phyloP scores from a whole-genome alignment of 2,797 vertebrate species.

The Toxotes lorentzi region DNA sequence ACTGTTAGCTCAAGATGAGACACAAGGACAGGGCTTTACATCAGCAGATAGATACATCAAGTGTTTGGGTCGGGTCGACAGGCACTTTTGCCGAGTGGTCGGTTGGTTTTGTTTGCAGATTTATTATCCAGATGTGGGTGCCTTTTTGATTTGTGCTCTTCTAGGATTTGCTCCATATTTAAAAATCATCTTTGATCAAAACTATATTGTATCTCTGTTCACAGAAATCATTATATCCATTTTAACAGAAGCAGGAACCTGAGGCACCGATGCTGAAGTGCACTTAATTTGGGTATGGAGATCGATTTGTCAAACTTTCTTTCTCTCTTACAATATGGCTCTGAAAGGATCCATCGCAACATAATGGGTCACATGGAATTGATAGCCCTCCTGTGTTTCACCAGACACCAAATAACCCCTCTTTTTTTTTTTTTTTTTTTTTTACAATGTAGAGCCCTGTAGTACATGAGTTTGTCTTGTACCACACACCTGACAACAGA shows the following conservation, averaged over 20 bases:
- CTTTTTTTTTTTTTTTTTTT: no score
- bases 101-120: conserved; percentile 61
- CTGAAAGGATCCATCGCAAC: conserved; percentile 70
- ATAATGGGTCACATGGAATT: conserved; percentile 51
- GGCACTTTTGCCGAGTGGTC: conserved; percentile 87
- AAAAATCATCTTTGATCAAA: conserved; percentile 72
- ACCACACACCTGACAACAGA: conserved; percentile 69
- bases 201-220: conserved; percentile 76
- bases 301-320: conserved; percentile 76
- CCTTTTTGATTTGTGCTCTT: conserved; percentile 80
- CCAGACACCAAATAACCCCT: conserved; percentile 56
- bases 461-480: conserved; percentile 75
- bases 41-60: conserved; percentile 76
- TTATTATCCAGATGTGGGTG: conserved; percentile 63
- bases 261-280: conserved; percentile 91
- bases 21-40: conserved; percentile 88
- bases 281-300: conserved; percentile 85
- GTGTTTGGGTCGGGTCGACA: conserved; percentile 78
- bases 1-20: conserved; percentile 55
- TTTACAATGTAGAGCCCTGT: conserved; percentile 86
- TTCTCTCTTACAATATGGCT: conserved; percentile 77
- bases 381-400: conserved; percentile 68
- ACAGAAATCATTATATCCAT: conserved; percentile 69
- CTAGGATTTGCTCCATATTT: conserved; percentile 56
- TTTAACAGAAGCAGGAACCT: conserved; percentile 72